Conservation (phyloP, 2,797 vertebrate genomes). For the Sylvia borin region DNA sequence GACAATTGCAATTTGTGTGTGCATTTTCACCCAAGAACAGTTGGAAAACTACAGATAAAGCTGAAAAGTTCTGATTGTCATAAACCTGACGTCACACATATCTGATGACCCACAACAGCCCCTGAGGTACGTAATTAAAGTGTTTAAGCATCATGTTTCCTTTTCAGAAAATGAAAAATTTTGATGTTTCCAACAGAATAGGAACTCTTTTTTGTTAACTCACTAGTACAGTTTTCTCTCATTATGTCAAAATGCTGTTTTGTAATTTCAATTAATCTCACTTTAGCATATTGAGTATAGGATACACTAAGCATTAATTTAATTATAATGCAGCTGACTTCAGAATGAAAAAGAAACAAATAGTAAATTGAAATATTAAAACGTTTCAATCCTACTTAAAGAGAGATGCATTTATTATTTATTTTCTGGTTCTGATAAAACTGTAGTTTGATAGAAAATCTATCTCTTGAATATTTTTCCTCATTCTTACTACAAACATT, state of each 20-base stretch:
- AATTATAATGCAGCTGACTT: neutral
- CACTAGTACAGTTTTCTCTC: neutral
- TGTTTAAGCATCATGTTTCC: neutral
- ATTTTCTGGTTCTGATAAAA: neutral
- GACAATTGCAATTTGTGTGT: neutral
- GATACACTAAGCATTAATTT: neutral
- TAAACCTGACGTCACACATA: neutral
- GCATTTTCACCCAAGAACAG: neutral
- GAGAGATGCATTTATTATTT: neutral
- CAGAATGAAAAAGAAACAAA: neutral
- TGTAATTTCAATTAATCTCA: neutral
- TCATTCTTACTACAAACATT: neutral
- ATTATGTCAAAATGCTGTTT: neutral
- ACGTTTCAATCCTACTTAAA: neutral
- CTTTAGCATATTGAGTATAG: neutral
- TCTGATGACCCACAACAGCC: neutral
- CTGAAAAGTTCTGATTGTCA: neutral
- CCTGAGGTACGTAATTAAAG: neutral
- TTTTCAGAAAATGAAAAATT: neutral
- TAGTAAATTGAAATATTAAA: neutral
- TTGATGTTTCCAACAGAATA: neutral
- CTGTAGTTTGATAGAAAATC: neutral
- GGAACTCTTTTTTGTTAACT: neutral
- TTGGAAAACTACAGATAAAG: neutral
- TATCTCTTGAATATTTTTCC: neutral